Percentiles rank a stretch among this genome's conserved stretches.
These are phyloP conservation scores for Nycticebus coucang DNA, from an alignment of 2,113 vertebrate species.

Conservation along the genomic window DNA sequence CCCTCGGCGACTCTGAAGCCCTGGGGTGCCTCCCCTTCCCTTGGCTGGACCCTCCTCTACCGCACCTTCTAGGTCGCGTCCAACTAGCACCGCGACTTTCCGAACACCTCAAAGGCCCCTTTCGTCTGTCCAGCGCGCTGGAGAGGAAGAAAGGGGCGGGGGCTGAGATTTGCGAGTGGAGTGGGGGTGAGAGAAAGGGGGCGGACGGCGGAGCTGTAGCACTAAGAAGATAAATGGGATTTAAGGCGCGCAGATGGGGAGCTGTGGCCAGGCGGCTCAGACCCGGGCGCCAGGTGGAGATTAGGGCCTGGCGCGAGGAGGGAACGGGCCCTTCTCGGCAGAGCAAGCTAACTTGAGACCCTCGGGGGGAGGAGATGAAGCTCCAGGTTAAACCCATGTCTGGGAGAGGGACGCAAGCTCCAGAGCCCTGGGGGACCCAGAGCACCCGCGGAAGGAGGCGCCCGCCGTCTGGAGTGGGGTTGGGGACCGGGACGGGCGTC, in stretches of 20 bases:
- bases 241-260: slow-evolving; percentile 81
- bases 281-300: slow-evolving; percentile 58
- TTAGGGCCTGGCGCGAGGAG: not conserved
- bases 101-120: not conserved
- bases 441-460: not conserved
- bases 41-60: not conserved
- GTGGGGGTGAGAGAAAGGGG: not conserved
- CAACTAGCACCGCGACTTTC: not conserved
- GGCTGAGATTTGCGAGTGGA: not conserved
- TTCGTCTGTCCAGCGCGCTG: not conserved
- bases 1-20: not conserved
- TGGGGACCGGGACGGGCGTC: not conserved
- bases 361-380: not conserved
- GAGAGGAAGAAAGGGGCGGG: not conserved
- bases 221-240: slow-evolving; percentile 83
- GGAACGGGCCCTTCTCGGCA: not conserved
- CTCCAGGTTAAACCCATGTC: not conserved
- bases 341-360: slow-evolving; percentile 38
- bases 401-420: not conserved
- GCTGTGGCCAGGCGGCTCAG: slow-evolving; percentile 70
- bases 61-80: not conserved
- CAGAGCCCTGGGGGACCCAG: not conserved
- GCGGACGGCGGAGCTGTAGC: slow-evolving; percentile 64
- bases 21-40: not conserved
- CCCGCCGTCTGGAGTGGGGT: not conserved